Conservation (phyloP, 2,797 vertebrate species). For the Periparus ater region DNA sequence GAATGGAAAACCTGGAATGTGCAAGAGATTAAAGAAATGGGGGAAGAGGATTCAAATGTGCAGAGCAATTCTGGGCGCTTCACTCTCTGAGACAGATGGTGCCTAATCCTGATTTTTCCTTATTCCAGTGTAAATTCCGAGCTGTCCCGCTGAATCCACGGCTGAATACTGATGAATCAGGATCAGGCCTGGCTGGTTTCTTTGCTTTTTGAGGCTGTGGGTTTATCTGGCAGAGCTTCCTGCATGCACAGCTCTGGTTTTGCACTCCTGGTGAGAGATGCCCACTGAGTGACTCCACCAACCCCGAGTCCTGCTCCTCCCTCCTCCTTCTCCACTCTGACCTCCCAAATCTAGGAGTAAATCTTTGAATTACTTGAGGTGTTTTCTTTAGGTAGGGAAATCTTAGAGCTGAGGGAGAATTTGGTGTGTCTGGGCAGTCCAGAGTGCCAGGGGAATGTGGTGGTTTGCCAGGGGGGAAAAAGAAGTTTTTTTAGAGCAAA, state of each 20-base stretch:
- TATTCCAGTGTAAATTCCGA: conserved; percentile 37
- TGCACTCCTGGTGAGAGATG: not conserved
- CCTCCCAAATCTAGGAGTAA: conserved; percentile 6
- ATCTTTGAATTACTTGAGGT: not conserved
- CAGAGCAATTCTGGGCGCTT: not conserved
- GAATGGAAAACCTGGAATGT: conserved; percentile 45
- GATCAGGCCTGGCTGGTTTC: conserved; percentile 18
- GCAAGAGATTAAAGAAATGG: not conserved
- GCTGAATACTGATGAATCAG: conserved; percentile 27
- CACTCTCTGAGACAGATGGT: not conserved
- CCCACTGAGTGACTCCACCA: not conserved
- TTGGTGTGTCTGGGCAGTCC: not conserved
- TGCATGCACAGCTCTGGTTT: not conserved
- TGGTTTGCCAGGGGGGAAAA: not conserved
- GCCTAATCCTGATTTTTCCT: conserved; percentile 46
- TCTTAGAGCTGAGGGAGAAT: not conserved
- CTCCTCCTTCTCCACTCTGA: not conserved
- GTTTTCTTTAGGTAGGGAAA: conserved; percentile 14
- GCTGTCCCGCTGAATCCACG: not conserved
- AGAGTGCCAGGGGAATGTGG: not conserved
- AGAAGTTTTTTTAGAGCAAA: not conserved
- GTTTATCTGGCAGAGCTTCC: not conserved
- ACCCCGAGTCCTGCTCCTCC: not conserved
- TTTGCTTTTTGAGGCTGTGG: not conserved
- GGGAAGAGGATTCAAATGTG: conserved; percentile 32